Evolutionary conservation across 1,140 invertebrate species (phyloP), one percentile per base, ranked within the genome.

Genomic region (Drosophila fuyamai): DNA sequence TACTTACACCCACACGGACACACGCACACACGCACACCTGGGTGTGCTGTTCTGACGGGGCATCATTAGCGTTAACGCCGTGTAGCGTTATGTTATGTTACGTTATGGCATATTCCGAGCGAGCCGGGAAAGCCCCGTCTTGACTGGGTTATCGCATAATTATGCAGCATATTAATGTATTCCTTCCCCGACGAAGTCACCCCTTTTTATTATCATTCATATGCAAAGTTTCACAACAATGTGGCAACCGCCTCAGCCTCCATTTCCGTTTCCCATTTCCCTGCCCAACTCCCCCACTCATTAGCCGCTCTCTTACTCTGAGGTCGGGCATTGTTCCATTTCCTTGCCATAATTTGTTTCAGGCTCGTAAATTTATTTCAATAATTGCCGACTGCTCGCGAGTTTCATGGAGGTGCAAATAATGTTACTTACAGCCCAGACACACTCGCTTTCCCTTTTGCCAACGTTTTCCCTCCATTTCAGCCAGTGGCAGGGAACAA

Each of bases 21-120:
- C 8, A 32, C 29, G 8, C 51, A 51, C 35, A 59, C 62, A 67
- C 36, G 41, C 59, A 79, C 74, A 86, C 65, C 79, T 79, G 50
- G 43, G n/a, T 62, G 65, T 2, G 46, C 46, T 47, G 47, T 32
- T 48, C 40, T 79, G 55, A 36, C 41, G 50, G 35, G 84, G 80
- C 84, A 89, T 88, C 84, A 89, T 88, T 89, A 88, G 84, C 84
- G 84, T 89, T 88, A 88, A 84, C 77, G 84, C 72, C 84, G 79
- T 88, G 84, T 84, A 80, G 72, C 83, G 73, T 89, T 90, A 83
- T 89, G 81, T 89, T 88, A 79, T 88, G 81, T 89, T 88, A 79
- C 82, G 72, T 77, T 80, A 59, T 67, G 63, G 38, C 55, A 63
- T 63, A 60, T 67, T 88, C 57, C 36, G 13, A 18, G 44, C 13